A percentile compares a stretch with the other conserved stretches of the same genome.
These are phyloP conservation scores for Volucella zonaria DNA, from an alignment of 2,888 invertebrate genomes.

Conservation along the genomic window DNA sequence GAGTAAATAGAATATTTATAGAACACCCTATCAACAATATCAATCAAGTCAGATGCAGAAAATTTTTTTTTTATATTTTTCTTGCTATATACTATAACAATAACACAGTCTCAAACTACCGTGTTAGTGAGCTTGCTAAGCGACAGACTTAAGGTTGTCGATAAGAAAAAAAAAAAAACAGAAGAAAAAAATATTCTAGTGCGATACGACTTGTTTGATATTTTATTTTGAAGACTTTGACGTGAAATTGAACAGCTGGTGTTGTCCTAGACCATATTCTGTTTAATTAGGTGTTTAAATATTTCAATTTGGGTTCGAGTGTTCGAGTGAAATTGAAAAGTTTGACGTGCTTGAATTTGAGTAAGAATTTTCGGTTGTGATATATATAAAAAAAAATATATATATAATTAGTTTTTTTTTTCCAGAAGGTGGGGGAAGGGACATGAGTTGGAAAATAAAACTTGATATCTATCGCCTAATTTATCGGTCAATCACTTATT, in stretches of 20 bases:
- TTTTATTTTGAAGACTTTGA: background rate
- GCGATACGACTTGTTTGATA: slow-evolving; percentile 16
- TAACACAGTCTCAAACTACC: slow-evolving; percentile 13
- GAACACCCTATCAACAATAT: slow-evolving; percentile 7
- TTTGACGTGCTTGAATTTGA: background rate
- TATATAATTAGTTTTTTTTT: background rate
- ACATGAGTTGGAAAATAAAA: too few relatives aligned
- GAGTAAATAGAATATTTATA: background rate
- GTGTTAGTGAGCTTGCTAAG: slow-evolving; percentile 26
- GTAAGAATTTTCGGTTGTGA: background rate
- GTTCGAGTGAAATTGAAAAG: background rate
- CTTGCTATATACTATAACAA: background rate
- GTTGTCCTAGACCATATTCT: background rate
- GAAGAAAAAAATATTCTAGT: background rate
- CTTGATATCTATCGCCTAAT: background rate
- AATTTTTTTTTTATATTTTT: background rate
- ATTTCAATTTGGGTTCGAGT: too few relatives aligned
- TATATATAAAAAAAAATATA: background rate
- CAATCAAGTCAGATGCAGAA: slow-evolving; percentile 6
- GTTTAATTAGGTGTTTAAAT: too few relatives aligned
- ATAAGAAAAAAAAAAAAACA: background rate
- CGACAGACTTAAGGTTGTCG: slow-evolving; percentile 15
- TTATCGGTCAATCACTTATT: background rate
- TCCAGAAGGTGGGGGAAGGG: too few relatives aligned
- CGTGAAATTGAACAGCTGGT: background rate